Conservation (phyloP, 2,113 vertebrate genomes). For the Typhlomys cinereus region DNA sequence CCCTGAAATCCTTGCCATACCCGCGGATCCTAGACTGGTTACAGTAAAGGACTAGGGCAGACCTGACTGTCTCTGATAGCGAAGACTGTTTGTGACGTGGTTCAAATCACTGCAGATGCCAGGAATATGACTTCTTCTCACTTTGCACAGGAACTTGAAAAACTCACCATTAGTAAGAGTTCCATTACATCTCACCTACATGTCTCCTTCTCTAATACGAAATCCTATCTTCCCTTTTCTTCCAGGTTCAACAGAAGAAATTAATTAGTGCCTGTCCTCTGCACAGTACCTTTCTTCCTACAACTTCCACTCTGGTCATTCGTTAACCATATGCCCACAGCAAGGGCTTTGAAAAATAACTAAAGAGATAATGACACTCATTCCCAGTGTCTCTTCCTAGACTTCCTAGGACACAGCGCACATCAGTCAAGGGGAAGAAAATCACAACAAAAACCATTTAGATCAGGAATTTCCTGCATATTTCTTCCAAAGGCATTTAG, state of each 20-base stretch:
- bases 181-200: background rate
- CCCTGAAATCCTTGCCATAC: background rate
- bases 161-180: background rate
- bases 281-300: background rate
- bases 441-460: background rate
- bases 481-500: slow-evolving; percentile 12
- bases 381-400: slow-evolving; percentile 9
- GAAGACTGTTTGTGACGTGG: background rate
- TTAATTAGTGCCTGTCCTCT: slow-evolving; percentile 31
- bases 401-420: background rate
- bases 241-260: background rate
- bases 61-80: background rate
- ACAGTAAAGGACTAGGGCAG: background rate
- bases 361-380: slow-evolving; percentile 34
- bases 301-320: slow-evolving; percentile 25
- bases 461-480: background rate
- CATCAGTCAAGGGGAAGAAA: background rate
- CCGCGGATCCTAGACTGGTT: background rate
- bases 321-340: background rate
- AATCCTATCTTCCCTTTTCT: background rate
- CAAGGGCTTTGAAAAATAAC: slow-evolving; percentile 56
- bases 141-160: slow-evolving; percentile 21
- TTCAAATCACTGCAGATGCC: background rate
- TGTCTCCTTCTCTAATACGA: slow-evolving; percentile 20
- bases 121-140: background rate